Evolutionary conservation across 2,797 vertebrate species (phyloP), one percentile per base, ranked within the genome.

Genomic region (Sparidentex hasta): DNA sequence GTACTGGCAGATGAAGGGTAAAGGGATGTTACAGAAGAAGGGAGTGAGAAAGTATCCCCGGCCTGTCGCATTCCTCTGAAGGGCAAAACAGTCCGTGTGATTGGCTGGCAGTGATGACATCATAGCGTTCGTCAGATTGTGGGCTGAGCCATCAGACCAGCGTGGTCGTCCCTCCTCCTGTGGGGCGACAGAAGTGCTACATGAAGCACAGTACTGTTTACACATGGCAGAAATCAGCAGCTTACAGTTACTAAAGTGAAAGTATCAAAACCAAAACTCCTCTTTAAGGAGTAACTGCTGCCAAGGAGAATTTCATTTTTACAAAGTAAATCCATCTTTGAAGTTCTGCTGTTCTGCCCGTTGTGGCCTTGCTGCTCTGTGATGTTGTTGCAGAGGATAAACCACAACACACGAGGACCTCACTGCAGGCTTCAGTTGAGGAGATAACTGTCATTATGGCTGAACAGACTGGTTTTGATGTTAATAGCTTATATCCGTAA

Each of bases 1-100:
- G 73, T 94, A 96, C 90, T 98, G 95, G 92, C 97, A 99, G 94
- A 98, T 93, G 88, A 96, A 98, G 21, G 97, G 97, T 82, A 98
- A 91, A 3, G 90, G 85, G 78, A 97, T 76, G 80, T 93, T 91
- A 86, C 97, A 98, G 89, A 96, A 97, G 91, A 98, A 96, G 50
- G 95, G 92, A 65, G 93, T 95, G 72, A 97, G 95, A 88, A 97
- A 96, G 90, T 95, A 96, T 87, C 90, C 95, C 41, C 87, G 90
- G 55, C 96, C 96, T 3, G 91, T 94, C 71, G 95, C 93, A 84
- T 97, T 96, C 94, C 88, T 95, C 83, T 97, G 96, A 76, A 98
- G 93, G 74, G 96, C 96, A 70, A 95, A 97, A 89, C 97, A 99
- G 86, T 97, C 94, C 0, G 95, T 95, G 76, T 97, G 94, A 82